Evolutionary conservation across 2,797 vertebrate species (phyloP).

Genomic region (Sorex maritimensis): DNA sequence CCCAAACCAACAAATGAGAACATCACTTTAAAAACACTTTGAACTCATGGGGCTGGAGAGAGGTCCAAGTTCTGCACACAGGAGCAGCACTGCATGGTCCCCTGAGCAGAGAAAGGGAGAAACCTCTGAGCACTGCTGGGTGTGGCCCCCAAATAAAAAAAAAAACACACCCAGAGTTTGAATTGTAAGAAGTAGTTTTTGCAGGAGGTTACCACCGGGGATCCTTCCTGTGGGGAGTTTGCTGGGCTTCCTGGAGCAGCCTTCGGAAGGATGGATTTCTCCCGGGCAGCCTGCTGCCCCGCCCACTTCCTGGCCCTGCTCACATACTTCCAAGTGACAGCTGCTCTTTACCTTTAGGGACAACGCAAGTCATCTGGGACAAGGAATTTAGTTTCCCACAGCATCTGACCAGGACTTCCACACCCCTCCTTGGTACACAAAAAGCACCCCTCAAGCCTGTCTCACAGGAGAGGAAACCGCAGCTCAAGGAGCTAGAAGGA

Average conservation of each 20-base stretch:
- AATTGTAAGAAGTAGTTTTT: slow-evolving; percentile 58
- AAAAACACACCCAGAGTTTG: too few species aligned
- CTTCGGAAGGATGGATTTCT: neutral
- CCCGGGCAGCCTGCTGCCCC: too few species aligned
- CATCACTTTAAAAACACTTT: too few species aligned
- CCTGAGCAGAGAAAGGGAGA: too few species aligned
- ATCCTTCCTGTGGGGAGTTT: neutral
- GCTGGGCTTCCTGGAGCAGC: neutral
- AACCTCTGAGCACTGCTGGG: too few species aligned
- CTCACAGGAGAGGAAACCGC: neutral
- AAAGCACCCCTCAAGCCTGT: neutral
- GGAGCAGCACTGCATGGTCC: too few species aligned
- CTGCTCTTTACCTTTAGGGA: neutral
- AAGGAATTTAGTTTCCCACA: neutral
- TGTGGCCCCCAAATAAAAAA: too few species aligned
- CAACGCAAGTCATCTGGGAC: neutral
- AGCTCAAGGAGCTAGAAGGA: neutral
- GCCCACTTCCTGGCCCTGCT: neutral
- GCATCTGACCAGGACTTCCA: neutral
- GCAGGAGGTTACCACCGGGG: neutral
- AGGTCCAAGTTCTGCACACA: too few species aligned
- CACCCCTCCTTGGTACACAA: neutral
- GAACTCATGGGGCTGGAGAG: too few species aligned
- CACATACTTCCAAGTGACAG: neutral
- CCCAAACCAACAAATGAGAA: too few species aligned